A percentile compares a stretch with the other conserved stretches of the same genome.
These are phyloP conservation scores for Notolabrus celidotus DNA, from an alignment of 2,797 vertebrate genomes.

Conservation along the genomic window DNA sequence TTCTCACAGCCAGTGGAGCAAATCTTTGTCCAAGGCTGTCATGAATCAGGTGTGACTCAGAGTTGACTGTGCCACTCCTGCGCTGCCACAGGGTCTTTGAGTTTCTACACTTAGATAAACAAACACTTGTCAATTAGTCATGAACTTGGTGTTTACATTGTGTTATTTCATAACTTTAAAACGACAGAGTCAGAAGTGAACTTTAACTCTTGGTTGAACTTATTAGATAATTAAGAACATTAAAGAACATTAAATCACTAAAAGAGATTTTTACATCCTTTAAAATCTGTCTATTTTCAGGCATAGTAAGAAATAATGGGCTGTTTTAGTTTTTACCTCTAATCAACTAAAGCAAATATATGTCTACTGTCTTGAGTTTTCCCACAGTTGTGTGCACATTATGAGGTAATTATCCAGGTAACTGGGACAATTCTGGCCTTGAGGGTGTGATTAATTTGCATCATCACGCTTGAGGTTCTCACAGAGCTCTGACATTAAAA, in stretches of 20 bases:
- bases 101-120: conserved; percentile 9
- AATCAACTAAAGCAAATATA: background rate
- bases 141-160: background rate
- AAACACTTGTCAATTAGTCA: conserved; percentile 7
- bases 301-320: background rate
- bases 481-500: background rate
- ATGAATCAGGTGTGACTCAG: conserved; percentile 35
- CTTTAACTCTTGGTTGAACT: background rate
- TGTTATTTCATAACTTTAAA: background rate
- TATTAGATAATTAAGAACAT: background rate
- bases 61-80: conserved; percentile 16
- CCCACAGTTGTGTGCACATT: background rate
- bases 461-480: background rate
- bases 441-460: background rate
- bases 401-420: background rate
- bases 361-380: background rate
- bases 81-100: background rate
- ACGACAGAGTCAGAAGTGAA: background rate
- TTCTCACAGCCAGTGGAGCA: background rate
- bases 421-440: background rate
- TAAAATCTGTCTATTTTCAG: background rate
- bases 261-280: background rate
- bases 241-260: background rate
- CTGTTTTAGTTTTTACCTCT: background rate
- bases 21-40: background rate